Conservation (phyloP, 2,797 vertebrate species). For the Protosalanx chinensis region DNA sequence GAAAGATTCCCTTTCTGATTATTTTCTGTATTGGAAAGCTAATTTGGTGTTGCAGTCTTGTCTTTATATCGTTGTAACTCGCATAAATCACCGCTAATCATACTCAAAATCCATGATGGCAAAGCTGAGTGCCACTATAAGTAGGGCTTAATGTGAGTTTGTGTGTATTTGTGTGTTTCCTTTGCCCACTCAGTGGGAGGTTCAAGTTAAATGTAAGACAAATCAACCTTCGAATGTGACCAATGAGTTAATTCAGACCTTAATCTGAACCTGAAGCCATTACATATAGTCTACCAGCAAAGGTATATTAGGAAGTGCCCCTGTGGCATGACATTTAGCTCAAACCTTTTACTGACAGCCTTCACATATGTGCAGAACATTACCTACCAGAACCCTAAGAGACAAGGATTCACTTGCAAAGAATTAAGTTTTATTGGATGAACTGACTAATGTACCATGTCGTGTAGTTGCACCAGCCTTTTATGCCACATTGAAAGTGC, state of each 20-base stretch:
- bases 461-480: constrained; percentile 93
- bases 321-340: constrained; percentile 45
- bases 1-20: too few species aligned
- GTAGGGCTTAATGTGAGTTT: constrained; percentile 71
- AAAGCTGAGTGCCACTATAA: constrained; percentile 69
- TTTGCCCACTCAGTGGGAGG: constrained; percentile 75
- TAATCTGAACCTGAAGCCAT: constrained; percentile 61
- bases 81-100: constrained; percentile 61
- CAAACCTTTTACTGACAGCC: constrained; percentile 68
- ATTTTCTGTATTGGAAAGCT: too few species aligned
- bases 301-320: constrained; percentile 38
- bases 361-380: constrained; percentile 81
- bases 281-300: constrained; percentile 42
- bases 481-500: constrained; percentile 99
- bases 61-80: constrained; percentile 11
- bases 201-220: constrained; percentile 66
- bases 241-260: constrained; percentile 69
- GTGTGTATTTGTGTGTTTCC: constrained; percentile 51
- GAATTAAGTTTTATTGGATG: constrained; percentile 91
- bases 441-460: constrained; percentile 99
- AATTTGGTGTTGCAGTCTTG: background rate
- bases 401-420: constrained; percentile 83
- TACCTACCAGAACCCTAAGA: constrained; percentile 79
- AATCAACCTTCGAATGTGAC: constrained; percentile 74
- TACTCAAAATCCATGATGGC: constrained; percentile 69